Conservation (phyloP, 2,113 vertebrate genomes). For the Carassius gibelio region DNA sequence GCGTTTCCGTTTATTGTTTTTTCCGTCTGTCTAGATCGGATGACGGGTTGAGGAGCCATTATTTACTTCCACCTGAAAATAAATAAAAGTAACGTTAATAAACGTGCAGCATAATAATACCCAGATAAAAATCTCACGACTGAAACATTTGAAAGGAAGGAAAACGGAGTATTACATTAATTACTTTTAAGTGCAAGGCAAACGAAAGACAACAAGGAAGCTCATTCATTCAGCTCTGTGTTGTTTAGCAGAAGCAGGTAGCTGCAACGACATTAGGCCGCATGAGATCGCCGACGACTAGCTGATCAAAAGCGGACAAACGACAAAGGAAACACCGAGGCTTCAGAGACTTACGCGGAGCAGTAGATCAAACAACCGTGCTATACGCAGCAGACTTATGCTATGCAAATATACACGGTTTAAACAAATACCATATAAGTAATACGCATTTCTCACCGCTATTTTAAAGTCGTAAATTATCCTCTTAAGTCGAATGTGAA, state of each 20-base stretch:
- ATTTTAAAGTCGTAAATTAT: neutral
- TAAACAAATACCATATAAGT: neutral
- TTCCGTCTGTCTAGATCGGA: slow-evolving; percentile 81
- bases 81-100: neutral
- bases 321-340: slow-evolving; percentile 41
- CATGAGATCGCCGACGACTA: neutral
- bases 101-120: neutral
- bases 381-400: neutral
- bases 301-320: neutral
- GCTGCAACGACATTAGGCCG: neutral
- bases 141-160: neutral
- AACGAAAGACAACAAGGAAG: neutral
- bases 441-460: neutral
- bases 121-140: neutral
- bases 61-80: slow-evolving; percentile 50
- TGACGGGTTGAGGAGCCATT: slow-evolving; percentile 78
- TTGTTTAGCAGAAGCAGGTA: neutral
- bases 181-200: neutral
- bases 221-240: neutral
- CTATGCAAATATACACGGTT: neutral
- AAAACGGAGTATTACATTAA: neutral
- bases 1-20: slow-evolving; percentile 81
- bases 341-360: slow-evolving; percentile 1
- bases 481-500: neutral
- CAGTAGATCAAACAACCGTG: neutral